These are phyloP conservation scores for Misgurnus mizolepis DNA, from an alignment of 2,113 vertebrate genomes.

Conservation along the genomic window DNA sequence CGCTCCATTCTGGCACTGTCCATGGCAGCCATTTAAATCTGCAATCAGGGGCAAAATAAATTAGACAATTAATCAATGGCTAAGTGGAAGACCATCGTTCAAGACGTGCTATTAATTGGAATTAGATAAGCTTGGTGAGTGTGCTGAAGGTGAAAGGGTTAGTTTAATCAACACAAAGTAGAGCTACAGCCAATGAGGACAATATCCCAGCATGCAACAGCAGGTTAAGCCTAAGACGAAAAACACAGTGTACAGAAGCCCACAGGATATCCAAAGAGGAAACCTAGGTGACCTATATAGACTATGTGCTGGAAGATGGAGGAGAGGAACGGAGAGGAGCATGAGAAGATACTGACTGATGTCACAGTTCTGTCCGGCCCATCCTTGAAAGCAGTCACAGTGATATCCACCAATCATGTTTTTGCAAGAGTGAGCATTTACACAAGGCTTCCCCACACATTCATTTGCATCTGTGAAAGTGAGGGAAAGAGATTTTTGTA, in stretches of 20 bases:
- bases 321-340: conserved; percentile 32
- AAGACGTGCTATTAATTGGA: conserved; percentile 29
- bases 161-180: conserved; percentile 32
- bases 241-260: conserved; percentile 38
- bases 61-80: conserved; percentile 27
- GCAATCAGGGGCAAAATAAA: conserved; percentile 16
- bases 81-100: conserved; percentile 20
- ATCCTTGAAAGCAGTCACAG: conserved; percentile 95
- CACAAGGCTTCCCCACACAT: conserved; percentile 89
- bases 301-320: conserved; percentile 8
- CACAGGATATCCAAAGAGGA: conserved; percentile 36
- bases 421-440: conserved; percentile 96
- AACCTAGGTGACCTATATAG: conserved; percentile 23
- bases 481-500: conserved; percentile 69
- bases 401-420: conserved; percentile 99
- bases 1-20: conserved; percentile 90
- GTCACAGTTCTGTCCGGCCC: conserved; percentile 95
- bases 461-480: conserved; percentile 96
- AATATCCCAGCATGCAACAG: conserved; percentile 54
- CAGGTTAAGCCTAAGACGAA: conserved; percentile 20
- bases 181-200: conserved; percentile 24
- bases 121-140: conserved; percentile 47
- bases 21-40: conserved; percentile 84
- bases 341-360: conserved; percentile 91
- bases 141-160: conserved; percentile 52